These are phyloP conservation scores for Cerceris rybyensis DNA, from an alignment of 2,888 invertebrate genomes.

Conservation along the genomic window DNA sequence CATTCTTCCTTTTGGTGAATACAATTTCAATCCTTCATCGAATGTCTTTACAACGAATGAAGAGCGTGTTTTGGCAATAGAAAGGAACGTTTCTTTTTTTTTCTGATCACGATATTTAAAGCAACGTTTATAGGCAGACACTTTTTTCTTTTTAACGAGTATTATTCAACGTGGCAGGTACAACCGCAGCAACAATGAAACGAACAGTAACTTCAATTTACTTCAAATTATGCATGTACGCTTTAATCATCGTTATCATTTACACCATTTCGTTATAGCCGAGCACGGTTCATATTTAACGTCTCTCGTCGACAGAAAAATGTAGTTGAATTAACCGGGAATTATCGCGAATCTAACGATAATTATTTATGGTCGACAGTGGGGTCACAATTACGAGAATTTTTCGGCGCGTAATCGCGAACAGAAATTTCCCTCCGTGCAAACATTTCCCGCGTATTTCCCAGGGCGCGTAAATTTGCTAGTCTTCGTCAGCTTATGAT, in stretches of 20 bases:
- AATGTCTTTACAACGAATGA: not conserved
- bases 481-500: not conserved
- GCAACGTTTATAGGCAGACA: not conserved
- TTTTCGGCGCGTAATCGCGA: not conserved
- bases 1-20: no score
- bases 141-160: constrained; percentile 10
- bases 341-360: constrained; percentile 28
- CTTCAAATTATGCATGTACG: constrained; percentile 33
- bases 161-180: constrained; percentile 1
- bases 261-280: constrained; percentile 25
- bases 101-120: not conserved
- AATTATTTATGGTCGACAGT: constrained; percentile 36
- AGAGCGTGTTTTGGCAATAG: not conserved
- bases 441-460: not conserved
- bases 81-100: no score
- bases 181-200: constrained; percentile 35
- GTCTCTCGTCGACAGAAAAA: constrained; percentile 24
- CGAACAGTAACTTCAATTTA: constrained; percentile 32
- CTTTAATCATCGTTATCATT: constrained; percentile 44
- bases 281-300: constrained; percentile 18
- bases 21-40: no score
- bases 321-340: constrained; percentile 34
- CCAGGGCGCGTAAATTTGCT: constrained; percentile 3
- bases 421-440: constrained; percentile 11
- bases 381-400: constrained; percentile 18